These are phyloP conservation scores for Ophion ellenae DNA, from an alignment of 2,888 invertebrate genomes.

Conservation along the genomic window DNA sequence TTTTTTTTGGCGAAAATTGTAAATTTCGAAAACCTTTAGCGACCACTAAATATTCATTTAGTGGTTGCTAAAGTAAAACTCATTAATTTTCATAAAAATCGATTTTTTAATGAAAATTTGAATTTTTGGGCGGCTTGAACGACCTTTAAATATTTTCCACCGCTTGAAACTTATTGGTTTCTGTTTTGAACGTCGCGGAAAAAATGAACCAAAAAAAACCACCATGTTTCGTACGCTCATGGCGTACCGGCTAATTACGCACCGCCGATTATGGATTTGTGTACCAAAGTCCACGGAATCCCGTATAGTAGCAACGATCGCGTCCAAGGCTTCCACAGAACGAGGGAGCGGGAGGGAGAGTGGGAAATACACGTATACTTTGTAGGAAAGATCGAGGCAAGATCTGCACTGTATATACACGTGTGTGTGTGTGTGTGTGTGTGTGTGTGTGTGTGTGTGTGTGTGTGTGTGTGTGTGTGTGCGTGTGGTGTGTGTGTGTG, in stretches of 20 bases:
- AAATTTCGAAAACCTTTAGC: too few relatives aligned
- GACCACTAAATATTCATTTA: too few relatives aligned
- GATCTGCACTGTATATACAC: constrained; percentile 15
- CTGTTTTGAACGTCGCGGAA: neutral
- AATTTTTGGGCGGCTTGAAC: too few relatives aligned
- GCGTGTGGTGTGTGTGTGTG: neutral
- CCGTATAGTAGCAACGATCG: constrained; percentile 41
- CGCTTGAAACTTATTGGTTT: constrained; percentile 13
- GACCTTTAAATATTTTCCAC: too few relatives aligned
- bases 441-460: neutral
- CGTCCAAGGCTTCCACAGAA: constrained; percentile 15
- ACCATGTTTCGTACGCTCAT: constrained; percentile 60
- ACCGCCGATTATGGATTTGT: constrained; percentile 70
- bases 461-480: neutral
- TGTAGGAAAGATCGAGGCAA: constrained; percentile 46
- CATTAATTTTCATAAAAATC: too few relatives aligned
- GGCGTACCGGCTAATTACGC: constrained; percentile 68
- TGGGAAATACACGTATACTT: constrained; percentile 35
- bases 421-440: neutral
- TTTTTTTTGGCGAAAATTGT: too few relatives aligned
- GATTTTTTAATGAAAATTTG: too few relatives aligned
- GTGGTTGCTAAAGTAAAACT: too few relatives aligned
- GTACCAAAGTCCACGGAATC: constrained; percentile 65
- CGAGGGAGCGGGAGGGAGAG: too few relatives aligned
- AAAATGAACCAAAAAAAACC: too few relatives aligned